These are phyloP conservation scores for Ochropleura plecta DNA, from an alignment of 2,888 invertebrate species.

Conservation along the genomic window DNA sequence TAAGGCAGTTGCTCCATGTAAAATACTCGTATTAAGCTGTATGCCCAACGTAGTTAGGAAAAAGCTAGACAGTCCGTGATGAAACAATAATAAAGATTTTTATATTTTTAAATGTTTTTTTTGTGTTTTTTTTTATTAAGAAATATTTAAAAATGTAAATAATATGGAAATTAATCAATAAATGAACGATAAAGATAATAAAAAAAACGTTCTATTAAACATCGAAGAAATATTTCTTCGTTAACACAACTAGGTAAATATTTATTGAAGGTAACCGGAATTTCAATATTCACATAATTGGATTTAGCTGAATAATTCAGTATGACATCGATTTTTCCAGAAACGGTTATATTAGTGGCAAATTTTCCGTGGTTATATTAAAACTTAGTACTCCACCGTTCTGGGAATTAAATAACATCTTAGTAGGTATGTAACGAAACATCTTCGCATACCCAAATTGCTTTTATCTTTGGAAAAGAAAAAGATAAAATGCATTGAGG, in stretches of 20 bases:
- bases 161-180: too few relatives aligned
- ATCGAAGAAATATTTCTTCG: background rate
- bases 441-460: background rate
- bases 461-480: background rate
- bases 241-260: background rate
- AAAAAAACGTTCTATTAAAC: too few relatives aligned
- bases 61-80: too few relatives aligned
- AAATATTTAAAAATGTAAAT: too few relatives aligned
- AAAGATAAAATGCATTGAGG: background rate
- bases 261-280: conserved; percentile 15
- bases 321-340: conserved; percentile 46
- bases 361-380: conserved; percentile 39
- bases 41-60: too few relatives aligned
- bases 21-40: too few relatives aligned
- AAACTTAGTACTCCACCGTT: conserved; percentile 15
- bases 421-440: background rate
- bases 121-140: too few relatives aligned
- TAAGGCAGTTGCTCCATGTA: too few relatives aligned
- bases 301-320: conserved; percentile 37
- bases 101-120: too few relatives aligned
- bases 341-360: conserved; percentile 6
- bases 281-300: conserved; percentile 43
- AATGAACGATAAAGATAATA: too few relatives aligned
- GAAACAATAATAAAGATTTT: too few relatives aligned
- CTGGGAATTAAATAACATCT: background rate